phyloP scores from a whole-genome alignment of 1,140 invertebrate species.

The Tetranychus cinnabarinus region DNA sequence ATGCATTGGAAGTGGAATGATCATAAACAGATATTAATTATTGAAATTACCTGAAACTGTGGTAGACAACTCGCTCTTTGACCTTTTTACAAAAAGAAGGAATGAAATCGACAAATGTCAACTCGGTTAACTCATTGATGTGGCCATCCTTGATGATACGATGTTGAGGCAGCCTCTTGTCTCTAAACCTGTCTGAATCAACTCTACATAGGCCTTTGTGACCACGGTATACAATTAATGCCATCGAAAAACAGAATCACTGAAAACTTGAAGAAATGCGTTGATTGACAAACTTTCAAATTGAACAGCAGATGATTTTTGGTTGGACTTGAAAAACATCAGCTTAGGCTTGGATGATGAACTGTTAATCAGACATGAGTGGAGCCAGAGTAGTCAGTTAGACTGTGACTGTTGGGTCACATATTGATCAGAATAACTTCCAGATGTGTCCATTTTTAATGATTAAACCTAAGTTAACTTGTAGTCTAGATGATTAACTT shows the following conservation, averaged over 20 bases:
- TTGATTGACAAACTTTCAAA: no score
- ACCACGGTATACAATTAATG: not conserved
- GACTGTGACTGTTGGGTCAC: no score
- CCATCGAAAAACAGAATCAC: not conserved
- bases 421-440: no score
- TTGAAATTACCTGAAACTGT: constrained; percentile 3
- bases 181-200: not conserved
- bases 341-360: no score
- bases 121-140: constrained; percentile 1
- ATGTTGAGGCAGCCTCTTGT: not conserved
- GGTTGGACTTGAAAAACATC: no score
- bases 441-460: no score
- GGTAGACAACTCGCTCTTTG: constrained; percentile 3
- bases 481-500: no score
- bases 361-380: no score
- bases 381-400: no score
- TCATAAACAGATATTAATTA: not conserved
- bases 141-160: constrained; percentile 1
- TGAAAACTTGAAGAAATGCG: no score
- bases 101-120: constrained; percentile 8
- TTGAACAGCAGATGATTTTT: no score
- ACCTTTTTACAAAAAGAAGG: constrained; percentile 2
- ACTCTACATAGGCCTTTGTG: not conserved
- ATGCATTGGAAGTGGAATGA: not conserved
- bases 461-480: no score